Conservation (phyloP, 2,113 vertebrate genomes). For the Condylura cristata region DNA sequence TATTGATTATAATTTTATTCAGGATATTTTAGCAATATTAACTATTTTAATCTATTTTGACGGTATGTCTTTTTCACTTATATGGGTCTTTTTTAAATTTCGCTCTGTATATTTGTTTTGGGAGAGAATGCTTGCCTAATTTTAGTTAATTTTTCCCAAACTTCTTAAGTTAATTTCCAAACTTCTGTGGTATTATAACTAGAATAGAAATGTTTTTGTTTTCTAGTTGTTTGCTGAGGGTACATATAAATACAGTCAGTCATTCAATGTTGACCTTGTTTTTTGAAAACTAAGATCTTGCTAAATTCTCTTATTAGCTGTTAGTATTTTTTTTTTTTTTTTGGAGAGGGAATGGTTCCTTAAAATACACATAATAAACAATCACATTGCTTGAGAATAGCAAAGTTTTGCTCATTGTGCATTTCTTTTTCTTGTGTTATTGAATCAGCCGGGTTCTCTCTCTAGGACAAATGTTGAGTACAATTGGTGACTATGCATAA, state of each 20-base stretch:
- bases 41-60: not conserved
- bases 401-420: not conserved
- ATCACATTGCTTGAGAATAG: not conserved
- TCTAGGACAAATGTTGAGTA: not conserved
- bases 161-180: not conserved
- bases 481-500: not conserved
- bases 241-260: not conserved
- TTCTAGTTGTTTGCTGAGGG: not conserved
- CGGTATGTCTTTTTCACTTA: not conserved
- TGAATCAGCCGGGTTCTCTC: not conserved
- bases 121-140: not conserved
- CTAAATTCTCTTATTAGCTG: not conserved
- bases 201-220: not conserved
- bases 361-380: not conserved
- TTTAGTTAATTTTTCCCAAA: not conserved
- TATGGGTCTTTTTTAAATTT: not conserved
- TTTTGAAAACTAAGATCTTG: not conserved
- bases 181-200: not conserved
- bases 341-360: not conserved
- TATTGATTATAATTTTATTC: no score
- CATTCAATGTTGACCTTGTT: not conserved
- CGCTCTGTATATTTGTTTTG: not conserved
- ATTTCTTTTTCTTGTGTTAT: not conserved
- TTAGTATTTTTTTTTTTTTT: not conserved
- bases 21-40: not conserved